Conservation (phyloP, 2,888 invertebrate species). For the Lepidocyrtinus sp. region DNA sequence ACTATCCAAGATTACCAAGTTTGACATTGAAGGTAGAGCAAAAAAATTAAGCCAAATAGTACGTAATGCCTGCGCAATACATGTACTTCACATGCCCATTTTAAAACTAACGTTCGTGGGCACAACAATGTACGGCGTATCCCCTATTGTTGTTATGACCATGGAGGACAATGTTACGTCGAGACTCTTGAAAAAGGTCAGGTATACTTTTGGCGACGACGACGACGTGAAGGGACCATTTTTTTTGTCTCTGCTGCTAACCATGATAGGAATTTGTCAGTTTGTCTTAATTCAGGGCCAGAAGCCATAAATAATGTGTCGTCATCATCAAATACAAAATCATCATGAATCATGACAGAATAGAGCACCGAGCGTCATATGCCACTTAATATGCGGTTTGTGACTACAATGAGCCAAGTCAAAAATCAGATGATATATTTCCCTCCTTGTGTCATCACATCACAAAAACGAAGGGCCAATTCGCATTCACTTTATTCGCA, state of each 20-base stretch:
- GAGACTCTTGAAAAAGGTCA: slow-evolving; percentile 36
- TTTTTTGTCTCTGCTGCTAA: slow-evolving; percentile 1
- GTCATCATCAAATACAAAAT: slow-evolving; percentile 6
- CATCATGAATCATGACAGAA: not conserved
- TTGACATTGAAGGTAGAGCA: slow-evolving; percentile 14
- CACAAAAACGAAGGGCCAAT: not conserved
- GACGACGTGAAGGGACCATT: slow-evolving; percentile 4
- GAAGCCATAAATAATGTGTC: slow-evolving; percentile 10
- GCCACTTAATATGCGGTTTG: not conserved
- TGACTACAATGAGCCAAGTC: not conserved
- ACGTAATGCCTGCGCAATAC: not conserved
- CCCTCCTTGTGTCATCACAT: not conserved
- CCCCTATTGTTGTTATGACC: slow-evolving; percentile 4
- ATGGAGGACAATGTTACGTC: slow-evolving; percentile 16
- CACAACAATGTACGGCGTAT: slow-evolving; percentile 18
- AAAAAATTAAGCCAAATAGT: not conserved
- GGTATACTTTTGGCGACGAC: slow-evolving; percentile 17
- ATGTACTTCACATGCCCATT: slow-evolving; percentile 1
- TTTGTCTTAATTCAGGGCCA: slow-evolving; percentile 14
- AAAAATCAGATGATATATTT: slow-evolving; percentile 10
- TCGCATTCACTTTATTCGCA: not conserved
- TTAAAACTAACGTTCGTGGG: not conserved
- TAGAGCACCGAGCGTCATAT: not conserved
- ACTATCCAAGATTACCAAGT: not conserved
- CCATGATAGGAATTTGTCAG: slow-evolving; percentile 18